A percentile compares a stretch with the other conserved stretches of the same genome.
These are phyloP conservation scores for Danionella cerebrum DNA, from an alignment of 2,113 vertebrate species.

Conservation along the genomic window DNA sequence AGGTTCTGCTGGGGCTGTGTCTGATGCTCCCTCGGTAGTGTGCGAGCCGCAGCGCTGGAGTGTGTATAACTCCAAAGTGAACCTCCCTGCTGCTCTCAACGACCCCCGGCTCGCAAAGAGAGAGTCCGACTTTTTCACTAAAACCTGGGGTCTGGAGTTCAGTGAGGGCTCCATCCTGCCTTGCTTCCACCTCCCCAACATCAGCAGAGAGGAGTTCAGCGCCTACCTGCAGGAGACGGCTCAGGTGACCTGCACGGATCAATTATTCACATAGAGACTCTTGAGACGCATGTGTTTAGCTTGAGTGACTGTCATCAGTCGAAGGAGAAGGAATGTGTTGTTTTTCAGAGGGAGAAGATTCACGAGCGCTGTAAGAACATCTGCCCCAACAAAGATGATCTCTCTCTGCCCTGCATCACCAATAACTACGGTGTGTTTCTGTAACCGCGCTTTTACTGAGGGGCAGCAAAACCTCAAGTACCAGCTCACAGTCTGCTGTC, in stretches of 20 bases:
- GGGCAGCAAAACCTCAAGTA: background rate
- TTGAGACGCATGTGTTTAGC: background rate
- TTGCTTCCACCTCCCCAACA: conserved; percentile 88
- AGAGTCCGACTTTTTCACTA: conserved; percentile 99
- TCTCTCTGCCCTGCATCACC: conserved; percentile 64
- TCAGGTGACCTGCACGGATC: conserved; percentile 66
- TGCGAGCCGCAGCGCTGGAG: conserved; percentile 93
- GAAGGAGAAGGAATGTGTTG: background rate
- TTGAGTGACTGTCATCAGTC: no score
- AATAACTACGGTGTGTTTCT: conserved; percentile 80
- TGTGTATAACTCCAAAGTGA: conserved; percentile 96
- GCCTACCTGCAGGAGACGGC: conserved; percentile 81
- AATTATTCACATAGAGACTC: background rate
- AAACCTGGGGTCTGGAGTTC: conserved; percentile 97
- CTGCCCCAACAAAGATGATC: conserved; percentile 82
- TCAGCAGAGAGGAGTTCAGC: conserved; percentile 86
- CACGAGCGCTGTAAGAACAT: conserved; percentile 84
- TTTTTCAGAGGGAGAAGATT: conserved; percentile 82
- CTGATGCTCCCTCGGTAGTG: conserved; percentile 85
- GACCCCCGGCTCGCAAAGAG: conserved; percentile 94
- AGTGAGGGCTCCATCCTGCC: conserved; percentile 87
- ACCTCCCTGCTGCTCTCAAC: conserved; percentile 94
- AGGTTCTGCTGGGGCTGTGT: conserved; percentile 74
- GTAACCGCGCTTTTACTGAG: conserved; percentile 37
- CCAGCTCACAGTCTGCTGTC: background rate